Base-by-base conservation (phyloP, 2,797 vertebrate genomes). In the Chiloscyllium punctatum region DNA sequence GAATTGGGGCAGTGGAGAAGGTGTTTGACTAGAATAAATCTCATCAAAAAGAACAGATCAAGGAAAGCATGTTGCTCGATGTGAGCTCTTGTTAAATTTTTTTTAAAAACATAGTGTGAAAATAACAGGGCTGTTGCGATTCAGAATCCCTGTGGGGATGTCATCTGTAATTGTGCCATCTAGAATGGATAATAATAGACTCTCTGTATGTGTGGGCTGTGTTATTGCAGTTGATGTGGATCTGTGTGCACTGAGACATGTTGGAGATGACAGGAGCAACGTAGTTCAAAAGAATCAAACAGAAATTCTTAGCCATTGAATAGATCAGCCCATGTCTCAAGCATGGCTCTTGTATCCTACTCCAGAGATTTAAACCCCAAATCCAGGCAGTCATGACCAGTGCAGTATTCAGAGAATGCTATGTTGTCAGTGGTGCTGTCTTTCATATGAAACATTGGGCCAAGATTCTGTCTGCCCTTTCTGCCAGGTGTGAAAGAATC, bases 171-270 rank as follows among this genome's bases (percentile, higher is more conserved):
- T 92, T 92, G 90, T 92, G 66, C 90, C 62, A 92, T 25, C n/a
- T 69, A 69, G 90, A 92, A 42, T 68, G 66, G 90, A 92, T 92
- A 92, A 92, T 92, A 92, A 92, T 92, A 92, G 90, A 92, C 90
- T 69, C n/a, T 30, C n/a, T 69, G n/a, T 92, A 69, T 27, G 66
- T 42, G 66, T 69, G 90, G 90, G 62, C 90, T 92, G 90, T 69
- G 90, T 42, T 92, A 92, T 68, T 21, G 18, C 66, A 42, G 90
- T 69, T 37, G 90, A 92, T 69, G 90, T 92, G n/a, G 62, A 69
- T 92, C 90, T 42, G 62, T 42, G 33, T 42, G 62, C 62, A 69
- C 62, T 37, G 62, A 92, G 62, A 92, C n/a, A 68, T 69, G 90
- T 69, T 69, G 90, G n/a, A 69, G 90, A 69, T 2, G n/a, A 92